Evolutionary conservation across 2,797 vertebrate genomes (phyloP).

Genomic region (Echiichthys vipera): DNA sequence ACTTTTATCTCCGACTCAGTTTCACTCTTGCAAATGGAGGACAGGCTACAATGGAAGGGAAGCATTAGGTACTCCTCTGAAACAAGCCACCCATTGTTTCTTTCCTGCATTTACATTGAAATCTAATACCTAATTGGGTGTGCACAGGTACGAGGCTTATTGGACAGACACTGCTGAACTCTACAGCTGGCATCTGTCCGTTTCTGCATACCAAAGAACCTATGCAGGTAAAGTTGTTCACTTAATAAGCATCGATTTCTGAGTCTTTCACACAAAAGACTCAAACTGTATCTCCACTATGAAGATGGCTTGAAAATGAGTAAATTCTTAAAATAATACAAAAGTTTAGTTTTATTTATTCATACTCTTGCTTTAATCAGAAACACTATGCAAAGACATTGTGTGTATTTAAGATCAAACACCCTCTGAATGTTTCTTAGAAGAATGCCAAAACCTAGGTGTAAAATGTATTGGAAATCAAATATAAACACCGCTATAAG

Average conservation of each 20-base stretch:
- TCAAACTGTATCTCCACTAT: background rate
- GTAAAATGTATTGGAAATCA: background rate
- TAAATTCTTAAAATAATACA: background rate
- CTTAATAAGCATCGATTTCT: background rate
- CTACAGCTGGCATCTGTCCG: slow-evolving; percentile 20
- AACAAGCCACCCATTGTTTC: slow-evolving; percentile 81
- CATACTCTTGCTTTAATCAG: slow-evolving; percentile 3
- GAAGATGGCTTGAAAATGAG: background rate
- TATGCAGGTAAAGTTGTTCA: background rate
- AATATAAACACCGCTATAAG: background rate
- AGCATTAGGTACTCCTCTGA: slow-evolving; percentile 48
- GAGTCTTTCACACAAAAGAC: background rate
- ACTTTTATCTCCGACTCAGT: slow-evolving; percentile 73
- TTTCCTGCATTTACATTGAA: slow-evolving; percentile 52
- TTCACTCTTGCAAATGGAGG: slow-evolving; percentile 64
- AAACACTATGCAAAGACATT: background rate
- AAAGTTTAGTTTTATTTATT: slow-evolving; percentile 26
- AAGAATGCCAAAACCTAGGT: background rate
- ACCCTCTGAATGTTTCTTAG: background rate
- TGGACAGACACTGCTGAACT: slow-evolving; percentile 39
- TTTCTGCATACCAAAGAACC: slow-evolving; percentile 17
- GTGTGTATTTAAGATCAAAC: slow-evolving; percentile 3
- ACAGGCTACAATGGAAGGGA: slow-evolving; percentile 50
- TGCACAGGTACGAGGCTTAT: slow-evolving; percentile 33
- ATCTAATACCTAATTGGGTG: slow-evolving; percentile 57